Evolutionary conservation across 2,888 invertebrate species (phyloP).

Genomic region (Erynnis tages): DNA sequence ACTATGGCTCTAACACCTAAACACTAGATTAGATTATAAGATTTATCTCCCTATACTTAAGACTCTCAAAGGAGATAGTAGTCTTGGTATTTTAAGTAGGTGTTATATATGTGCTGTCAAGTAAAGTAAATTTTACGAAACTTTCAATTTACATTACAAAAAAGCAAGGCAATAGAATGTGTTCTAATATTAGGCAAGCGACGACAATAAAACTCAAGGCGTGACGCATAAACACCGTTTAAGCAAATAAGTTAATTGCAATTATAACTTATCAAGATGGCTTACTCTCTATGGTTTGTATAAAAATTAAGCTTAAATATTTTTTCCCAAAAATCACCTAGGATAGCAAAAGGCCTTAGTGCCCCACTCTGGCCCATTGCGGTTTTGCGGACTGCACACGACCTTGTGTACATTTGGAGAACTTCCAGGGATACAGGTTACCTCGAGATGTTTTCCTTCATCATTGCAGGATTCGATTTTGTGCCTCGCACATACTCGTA

Average conservation of each 20-base stretch:
- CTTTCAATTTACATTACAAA: slow-evolving; percentile 34
- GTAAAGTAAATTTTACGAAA: slow-evolving; percentile 31
- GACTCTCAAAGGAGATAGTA: too few relatives aligned
- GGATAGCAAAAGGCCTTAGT: not conserved
- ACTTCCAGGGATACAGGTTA: too few relatives aligned
- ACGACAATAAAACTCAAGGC: slow-evolving; percentile 37
- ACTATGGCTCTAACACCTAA: too few relatives aligned
- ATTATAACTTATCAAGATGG: slow-evolving; percentile 5
- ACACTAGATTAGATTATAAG: too few relatives aligned
- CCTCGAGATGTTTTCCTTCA: too few relatives aligned
- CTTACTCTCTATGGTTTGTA: not conserved
- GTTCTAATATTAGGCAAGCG: slow-evolving; percentile 36
- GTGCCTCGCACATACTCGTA: too few relatives aligned
- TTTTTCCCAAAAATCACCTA: not conserved
- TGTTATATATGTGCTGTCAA: slow-evolving; percentile 13
- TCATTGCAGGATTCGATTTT: too few relatives aligned
- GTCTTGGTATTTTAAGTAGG: not conserved
- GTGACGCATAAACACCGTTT: slow-evolving; percentile 34
- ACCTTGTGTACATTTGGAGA: too few relatives aligned
- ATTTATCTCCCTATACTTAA: too few relatives aligned
- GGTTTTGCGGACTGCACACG: too few relatives aligned
- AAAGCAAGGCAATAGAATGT: slow-evolving; percentile 37
- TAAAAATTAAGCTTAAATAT: not conserved
- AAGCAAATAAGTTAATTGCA: slow-evolving; percentile 15
- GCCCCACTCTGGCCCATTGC: too few relatives aligned